Evolutionary conservation across 2,113 vertebrate species (phyloP), one percentile per base, ranked within the genome.

Genomic region (Sigmodon hispidus): DNA sequence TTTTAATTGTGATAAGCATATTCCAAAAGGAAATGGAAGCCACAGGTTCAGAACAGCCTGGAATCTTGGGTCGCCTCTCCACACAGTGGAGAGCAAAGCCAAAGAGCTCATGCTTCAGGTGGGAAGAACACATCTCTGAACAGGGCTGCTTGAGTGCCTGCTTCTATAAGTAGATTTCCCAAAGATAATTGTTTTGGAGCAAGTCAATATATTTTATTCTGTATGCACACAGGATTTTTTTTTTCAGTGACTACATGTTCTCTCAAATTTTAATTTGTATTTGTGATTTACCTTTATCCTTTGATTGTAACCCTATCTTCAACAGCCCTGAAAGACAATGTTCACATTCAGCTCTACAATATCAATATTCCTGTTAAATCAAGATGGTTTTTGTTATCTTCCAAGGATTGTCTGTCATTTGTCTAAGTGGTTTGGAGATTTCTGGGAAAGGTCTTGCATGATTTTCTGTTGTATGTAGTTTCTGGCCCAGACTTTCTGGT

Each of bases 181-280:
- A 48, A 26, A 93, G 96, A 97, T 97, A 97, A 97, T 96, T 95
- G 96, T 84, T 95, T 96, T 96, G 95, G 87, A 96, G 95, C 89
- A 95, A 79, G 97, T 96, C 95, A 90, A 77, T 97, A 96, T 85
- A 61, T 0, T 94, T 93, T 98, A 97, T 94, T 98, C 11, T 92
- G 17, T 91, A 34, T 24, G 89, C 89, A 97, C 77, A 97, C 90
- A 97, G 94, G n/a, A n/a, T n/a, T n/a, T 96, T 97, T 97, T 95
- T 97, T 98, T 98, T 97, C 97, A 97, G 95, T 97, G 93, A 98
- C 98, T 97, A 97, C 98, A 96, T 94, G 69, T 57, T 93, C 96
- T 97, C 90, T 94, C 65, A 97, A 96, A 90, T 91, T 92, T 73
- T 79, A 72, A 92, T 4, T 50, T 85, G 59, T 31, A 63, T 67